These are phyloP conservation scores for Zosterops lateralis DNA, from an alignment of 2,113 vertebrate genomes.

Conservation along the genomic window DNA sequence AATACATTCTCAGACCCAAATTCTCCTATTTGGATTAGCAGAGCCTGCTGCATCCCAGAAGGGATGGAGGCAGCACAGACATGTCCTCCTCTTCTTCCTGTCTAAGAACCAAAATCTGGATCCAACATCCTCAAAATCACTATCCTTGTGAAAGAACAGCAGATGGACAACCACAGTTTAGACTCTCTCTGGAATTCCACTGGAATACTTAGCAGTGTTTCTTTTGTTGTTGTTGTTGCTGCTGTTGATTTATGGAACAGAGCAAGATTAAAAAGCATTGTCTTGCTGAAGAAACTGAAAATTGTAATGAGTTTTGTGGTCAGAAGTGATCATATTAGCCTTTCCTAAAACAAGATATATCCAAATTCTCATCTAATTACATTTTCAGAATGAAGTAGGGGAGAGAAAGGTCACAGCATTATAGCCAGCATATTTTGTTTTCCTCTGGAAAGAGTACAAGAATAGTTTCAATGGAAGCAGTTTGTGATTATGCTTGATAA, in stretches of 20 bases:
- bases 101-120: not conserved
- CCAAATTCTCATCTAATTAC: constrained; percentile 47
- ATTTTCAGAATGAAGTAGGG: not conserved
- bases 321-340: constrained; percentile 31
- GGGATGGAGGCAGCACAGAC: not conserved
- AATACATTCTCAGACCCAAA: not conserved
- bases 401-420: constrained; percentile 17
- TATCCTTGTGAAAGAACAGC: not conserved
- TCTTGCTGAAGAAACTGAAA: not conserved
- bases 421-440: constrained; percentile 40
- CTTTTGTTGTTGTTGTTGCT: not conserved
- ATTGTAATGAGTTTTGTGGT: constrained; percentile 2
- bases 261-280: not conserved
- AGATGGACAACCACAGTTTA: not conserved
- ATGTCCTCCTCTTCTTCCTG: not conserved
- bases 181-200: not conserved
- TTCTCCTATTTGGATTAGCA: not conserved
- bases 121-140: not conserved
- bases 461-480: constrained; percentile 38
- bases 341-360: constrained; percentile 6
- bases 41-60: not conserved
- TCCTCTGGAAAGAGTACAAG: constrained; percentile 44
- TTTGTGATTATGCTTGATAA: constrained; percentile 42
- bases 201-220: not conserved
- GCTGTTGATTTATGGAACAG: not conserved